phyloP scores from a whole-genome alignment of 2,797 vertebrate species.

The Hirundo rustica region DNA sequence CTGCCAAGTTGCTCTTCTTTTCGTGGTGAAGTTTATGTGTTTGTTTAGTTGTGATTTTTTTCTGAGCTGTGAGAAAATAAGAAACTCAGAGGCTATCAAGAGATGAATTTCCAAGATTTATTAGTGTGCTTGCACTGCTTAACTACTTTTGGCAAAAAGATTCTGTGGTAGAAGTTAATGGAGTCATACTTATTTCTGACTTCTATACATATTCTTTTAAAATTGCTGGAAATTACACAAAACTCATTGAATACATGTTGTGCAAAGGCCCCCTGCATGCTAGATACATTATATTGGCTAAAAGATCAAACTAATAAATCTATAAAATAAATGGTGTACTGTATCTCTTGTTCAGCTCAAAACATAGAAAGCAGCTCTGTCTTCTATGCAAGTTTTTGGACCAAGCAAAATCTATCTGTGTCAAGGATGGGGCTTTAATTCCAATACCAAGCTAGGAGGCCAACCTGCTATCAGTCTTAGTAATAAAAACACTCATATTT shows the following conservation, averaged over 20 bases:
- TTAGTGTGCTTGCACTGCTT: background rate
- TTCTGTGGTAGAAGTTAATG: background rate
- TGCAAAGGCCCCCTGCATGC: background rate
- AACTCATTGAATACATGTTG: accelerated
- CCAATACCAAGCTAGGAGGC: background rate
- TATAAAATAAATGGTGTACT: background rate
- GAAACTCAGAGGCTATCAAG: background rate
- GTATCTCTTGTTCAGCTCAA: background rate
- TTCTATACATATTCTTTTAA: background rate
- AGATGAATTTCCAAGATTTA: background rate
- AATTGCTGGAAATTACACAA: background rate
- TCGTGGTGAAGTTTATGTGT: accelerated
- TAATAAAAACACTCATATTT: background rate
- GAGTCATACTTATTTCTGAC: background rate
- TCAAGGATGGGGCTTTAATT: background rate
- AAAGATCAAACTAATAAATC: background rate
- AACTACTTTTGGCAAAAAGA: background rate
- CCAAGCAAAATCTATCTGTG: background rate
- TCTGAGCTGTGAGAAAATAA: background rate
- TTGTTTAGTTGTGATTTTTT: background rate
- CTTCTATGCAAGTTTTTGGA: background rate
- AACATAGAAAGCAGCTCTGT: background rate
- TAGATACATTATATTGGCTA: background rate
- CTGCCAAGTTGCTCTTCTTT: background rate
- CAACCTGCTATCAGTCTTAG: background rate